Base-by-base conservation (phyloP, 2,113 vertebrate genomes). In the Hassar affinis region DNA sequence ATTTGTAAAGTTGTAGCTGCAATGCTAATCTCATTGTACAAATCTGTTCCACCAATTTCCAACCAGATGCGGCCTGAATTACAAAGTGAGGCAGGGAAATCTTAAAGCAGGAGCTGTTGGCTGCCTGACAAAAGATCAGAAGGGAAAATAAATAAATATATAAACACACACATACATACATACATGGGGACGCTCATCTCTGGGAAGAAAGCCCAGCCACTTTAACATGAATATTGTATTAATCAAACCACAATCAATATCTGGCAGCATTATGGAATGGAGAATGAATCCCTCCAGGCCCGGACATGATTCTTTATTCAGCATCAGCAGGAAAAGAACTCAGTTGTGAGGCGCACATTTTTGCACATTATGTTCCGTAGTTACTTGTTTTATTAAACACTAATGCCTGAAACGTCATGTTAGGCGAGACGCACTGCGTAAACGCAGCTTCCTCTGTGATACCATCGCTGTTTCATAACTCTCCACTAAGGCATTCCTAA, bases 21-120 rank as follows among this genome's bases (percentile, higher is more conserved):
- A 14, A 27, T 47, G 66, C 54, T 69, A 78, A 69, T 86, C 64
- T 78, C 74, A n/a, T 75, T 78, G 59, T 54, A 71, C 71, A 80
- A 51, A 75, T 78, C 75, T 82, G 61, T 69, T 56, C 52, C 78
- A 66, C 30, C 11, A 54, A 57, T 64, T 72, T 51, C 45, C 51
- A 42, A 30, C 51, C 66, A 20, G 81, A 87, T 81, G 85, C 87
- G 87, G 89, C 68, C 82, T 86, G 85, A 72, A 82, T 88, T 80
- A 72, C 66, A 77, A 81, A 88, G 74, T 83, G 84, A 80, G 77
- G 59, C 54, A 74, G 77, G 78, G 85, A 89, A 88, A 78, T 56
- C 77, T 74, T 81, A 86, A 18, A 69, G 51, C 49, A 27, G 77
- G 62, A 72, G 52, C 42, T 71, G 42, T 25, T 72, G 83, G 56